A percentile compares a stretch with the other conserved stretches of the same genome.
phyloP scores from a whole-genome alignment of 2,797 vertebrate species.

The Rhincodon typus region DNA sequence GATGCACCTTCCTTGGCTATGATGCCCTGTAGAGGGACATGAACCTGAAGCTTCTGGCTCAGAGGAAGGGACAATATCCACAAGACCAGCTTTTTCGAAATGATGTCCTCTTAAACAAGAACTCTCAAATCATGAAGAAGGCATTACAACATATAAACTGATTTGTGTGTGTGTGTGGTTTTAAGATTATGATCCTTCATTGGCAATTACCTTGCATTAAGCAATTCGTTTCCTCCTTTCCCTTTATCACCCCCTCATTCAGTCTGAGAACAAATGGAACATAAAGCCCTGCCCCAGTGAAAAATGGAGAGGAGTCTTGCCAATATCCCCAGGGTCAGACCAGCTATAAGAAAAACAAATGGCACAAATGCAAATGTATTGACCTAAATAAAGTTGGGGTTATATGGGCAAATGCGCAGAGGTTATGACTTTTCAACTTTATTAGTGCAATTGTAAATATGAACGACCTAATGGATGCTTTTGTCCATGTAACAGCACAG shows the following conservation, averaged over 20 bases:
- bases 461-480: background rate
- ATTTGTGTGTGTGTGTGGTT: background rate
- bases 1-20: too few species aligned
- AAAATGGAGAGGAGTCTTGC: background rate
- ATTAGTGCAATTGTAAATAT: background rate
- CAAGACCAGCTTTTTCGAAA: too few species aligned
- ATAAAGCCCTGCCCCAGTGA: background rate
- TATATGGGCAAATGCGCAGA: background rate
- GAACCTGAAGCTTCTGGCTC: too few species aligned
- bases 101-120: background rate
- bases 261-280: background rate
- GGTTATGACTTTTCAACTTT: background rate
- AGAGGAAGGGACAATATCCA: too few species aligned
- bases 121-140: too few species aligned
- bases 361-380: background rate
- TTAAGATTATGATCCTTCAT: background rate
- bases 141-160: too few species aligned
- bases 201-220: background rate
- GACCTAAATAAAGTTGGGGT: background rate
- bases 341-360: background rate
- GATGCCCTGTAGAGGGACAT: too few species aligned
- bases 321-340: background rate
- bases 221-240: background rate
- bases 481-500: background rate
- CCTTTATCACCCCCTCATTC: background rate